Conservation (phyloP, 2,113 vertebrate genomes). For the Lophura nycthemera region DNA sequence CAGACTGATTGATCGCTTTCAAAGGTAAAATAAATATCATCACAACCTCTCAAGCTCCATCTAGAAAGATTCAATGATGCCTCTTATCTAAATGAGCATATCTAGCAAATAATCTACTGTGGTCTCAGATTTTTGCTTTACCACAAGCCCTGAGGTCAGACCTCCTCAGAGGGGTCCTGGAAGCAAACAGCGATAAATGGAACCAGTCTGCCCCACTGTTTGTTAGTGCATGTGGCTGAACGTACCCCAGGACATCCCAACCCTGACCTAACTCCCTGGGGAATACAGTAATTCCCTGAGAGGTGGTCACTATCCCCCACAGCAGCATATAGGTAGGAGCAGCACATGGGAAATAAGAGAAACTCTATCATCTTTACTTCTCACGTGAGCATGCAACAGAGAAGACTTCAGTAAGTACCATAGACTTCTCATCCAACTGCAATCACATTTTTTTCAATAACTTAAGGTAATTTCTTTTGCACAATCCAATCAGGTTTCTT, state of each 20-base stretch:
- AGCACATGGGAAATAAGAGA: background rate
- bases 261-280: background rate
- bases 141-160: background rate
- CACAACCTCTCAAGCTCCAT: background rate
- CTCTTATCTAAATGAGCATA: background rate
- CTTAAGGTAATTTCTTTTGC: background rate
- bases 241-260: background rate
- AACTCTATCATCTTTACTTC: background rate
- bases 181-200: background rate
- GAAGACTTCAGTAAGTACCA: background rate
- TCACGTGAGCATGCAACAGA: background rate
- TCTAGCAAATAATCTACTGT: background rate
- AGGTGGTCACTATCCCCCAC: rapidly evolving
- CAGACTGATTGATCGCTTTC: background rate
- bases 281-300: background rate
- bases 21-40: slow-evolving; percentile 1
- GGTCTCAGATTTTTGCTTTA: background rate
- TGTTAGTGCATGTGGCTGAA: background rate
- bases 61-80: background rate
- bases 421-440: background rate
- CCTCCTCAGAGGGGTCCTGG: background rate
- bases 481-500: background rate
- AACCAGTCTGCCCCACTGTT: background rate
- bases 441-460: background rate
- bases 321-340: background rate